Percentiles rank a stretch among this genome's conserved stretches.
These are phyloP conservation scores for Apamea anceps DNA, from an alignment of 2,888 invertebrate genomes.

Conservation along the genomic window DNA sequence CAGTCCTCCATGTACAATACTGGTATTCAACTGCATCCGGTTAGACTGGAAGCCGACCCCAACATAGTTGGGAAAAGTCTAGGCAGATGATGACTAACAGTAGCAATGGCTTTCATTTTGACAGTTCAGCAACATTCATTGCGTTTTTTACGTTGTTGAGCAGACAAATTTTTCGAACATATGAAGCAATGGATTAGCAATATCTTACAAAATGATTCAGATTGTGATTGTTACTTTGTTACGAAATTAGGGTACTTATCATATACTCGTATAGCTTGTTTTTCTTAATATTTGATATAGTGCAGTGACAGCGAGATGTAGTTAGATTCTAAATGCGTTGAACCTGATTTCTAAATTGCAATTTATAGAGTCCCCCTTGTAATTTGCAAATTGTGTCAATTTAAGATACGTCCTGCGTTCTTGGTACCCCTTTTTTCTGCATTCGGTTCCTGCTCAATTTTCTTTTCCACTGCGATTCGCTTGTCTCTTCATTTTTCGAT, in stretches of 20 bases:
- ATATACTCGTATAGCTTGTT: background rate
- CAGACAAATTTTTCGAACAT: background rate
- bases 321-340: slow-evolving; percentile 47
- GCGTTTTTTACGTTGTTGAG: background rate
- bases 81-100: too few species aligned
- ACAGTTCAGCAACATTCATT: background rate
- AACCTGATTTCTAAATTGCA: slow-evolving; percentile 43
- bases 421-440: slow-evolving; percentile 32
- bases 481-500: background rate
- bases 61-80: too few species aligned
- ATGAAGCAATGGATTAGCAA: background rate
- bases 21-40: too few species aligned
- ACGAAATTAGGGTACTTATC: background rate
- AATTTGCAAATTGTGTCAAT: slow-evolving; percentile 57
- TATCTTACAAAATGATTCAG: background rate
- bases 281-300: background rate
- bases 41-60: too few species aligned
- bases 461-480: background rate
- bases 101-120: background rate
- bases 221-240: background rate
- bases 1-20: too few species aligned
- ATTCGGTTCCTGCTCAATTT: slow-evolving; percentile 18
- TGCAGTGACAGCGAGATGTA: slow-evolving; percentile 38
- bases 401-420: slow-evolving; percentile 52
- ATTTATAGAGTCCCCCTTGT: slow-evolving; percentile 47